These are phyloP conservation scores for Hydrochoerus hydrochaeris DNA, from an alignment of 2,113 vertebrate genomes.

Conservation along the genomic window DNA sequence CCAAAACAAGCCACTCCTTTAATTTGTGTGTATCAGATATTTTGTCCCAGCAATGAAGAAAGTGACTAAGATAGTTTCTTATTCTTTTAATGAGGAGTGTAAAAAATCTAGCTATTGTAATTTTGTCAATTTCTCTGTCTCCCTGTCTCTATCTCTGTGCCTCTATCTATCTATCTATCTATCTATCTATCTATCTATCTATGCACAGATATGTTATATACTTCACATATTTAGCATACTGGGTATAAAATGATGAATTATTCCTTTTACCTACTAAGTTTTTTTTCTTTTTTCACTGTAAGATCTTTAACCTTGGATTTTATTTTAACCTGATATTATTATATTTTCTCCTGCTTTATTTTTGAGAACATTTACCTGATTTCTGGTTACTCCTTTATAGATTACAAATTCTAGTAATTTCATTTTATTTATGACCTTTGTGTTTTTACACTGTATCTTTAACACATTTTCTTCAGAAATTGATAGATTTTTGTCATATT, in stretches of 20 bases:
- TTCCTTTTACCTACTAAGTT: not conserved
- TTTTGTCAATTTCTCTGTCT: not conserved
- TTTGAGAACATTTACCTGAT: not conserved
- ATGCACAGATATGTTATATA: not conserved
- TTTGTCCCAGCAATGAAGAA: not conserved
- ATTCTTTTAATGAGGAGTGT: not conserved
- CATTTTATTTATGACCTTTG: not conserved
- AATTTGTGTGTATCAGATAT: not conserved
- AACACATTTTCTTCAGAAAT: not conserved
- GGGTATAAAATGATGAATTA: constrained; percentile 13
- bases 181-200: not conserved
- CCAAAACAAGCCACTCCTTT: not conserved
- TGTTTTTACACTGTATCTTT: constrained; percentile 5
- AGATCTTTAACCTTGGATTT: constrained; percentile 19
- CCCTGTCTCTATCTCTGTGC: not conserved
- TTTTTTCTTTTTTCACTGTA: not conserved
- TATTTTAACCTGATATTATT: not conserved
- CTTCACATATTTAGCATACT: not conserved
- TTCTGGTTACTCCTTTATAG: constrained; percentile 18
- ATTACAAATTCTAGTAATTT: not conserved
- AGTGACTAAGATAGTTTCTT: not conserved
- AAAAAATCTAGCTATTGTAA: constrained; percentile 30
- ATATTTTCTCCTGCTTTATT: constrained; percentile 22
- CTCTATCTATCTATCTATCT: not conserved
- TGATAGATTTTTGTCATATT: not conserved